Evolutionary conservation across 2,888 invertebrate genomes (phyloP).

Genomic region (Mystacides longicornis): DNA sequence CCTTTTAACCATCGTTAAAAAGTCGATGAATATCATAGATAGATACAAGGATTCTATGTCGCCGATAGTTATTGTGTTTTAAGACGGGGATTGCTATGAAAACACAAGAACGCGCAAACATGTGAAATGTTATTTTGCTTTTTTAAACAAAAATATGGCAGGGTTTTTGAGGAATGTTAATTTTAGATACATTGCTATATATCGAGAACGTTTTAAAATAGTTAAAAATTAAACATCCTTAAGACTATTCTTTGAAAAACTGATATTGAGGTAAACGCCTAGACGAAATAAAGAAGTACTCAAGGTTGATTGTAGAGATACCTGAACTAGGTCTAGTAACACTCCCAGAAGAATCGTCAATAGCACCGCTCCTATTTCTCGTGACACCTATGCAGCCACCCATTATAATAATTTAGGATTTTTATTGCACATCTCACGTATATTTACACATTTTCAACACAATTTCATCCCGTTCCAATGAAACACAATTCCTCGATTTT

Average conservation of each 20-base stretch:
- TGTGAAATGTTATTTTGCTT: too few species aligned
- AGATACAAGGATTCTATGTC: too few species aligned
- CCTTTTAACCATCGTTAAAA: too few species aligned
- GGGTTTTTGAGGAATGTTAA: too few species aligned
- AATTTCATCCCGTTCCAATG: not conserved
- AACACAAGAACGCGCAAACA: too few species aligned
- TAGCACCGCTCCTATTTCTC: conserved; percentile 73
- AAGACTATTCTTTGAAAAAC: too few species aligned
- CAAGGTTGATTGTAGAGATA: conserved; percentile 41
- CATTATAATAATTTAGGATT: conserved; percentile 49
- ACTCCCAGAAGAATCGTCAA: conserved; percentile 72
- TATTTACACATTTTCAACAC: conserved; percentile 14
- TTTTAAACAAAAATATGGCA: conserved; percentile 2
- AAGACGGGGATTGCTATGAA: too few species aligned
- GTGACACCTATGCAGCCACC: conserved; percentile 84
- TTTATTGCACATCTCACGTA: conserved; percentile 15
- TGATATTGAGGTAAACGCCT: not conserved
- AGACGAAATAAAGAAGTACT: conserved; percentile 29
- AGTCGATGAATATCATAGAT: too few species aligned
- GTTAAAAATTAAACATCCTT: too few species aligned
- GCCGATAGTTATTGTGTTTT: too few species aligned
- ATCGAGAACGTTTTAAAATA: too few species aligned
- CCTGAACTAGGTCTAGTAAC: conserved; percentile 77
- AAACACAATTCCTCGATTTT: conserved; percentile 11
- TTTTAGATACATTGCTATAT: too few species aligned